These are phyloP conservation scores for Steatocranus sp. DNA, from an alignment of 2,797 vertebrate species.

Conservation along the genomic window DNA sequence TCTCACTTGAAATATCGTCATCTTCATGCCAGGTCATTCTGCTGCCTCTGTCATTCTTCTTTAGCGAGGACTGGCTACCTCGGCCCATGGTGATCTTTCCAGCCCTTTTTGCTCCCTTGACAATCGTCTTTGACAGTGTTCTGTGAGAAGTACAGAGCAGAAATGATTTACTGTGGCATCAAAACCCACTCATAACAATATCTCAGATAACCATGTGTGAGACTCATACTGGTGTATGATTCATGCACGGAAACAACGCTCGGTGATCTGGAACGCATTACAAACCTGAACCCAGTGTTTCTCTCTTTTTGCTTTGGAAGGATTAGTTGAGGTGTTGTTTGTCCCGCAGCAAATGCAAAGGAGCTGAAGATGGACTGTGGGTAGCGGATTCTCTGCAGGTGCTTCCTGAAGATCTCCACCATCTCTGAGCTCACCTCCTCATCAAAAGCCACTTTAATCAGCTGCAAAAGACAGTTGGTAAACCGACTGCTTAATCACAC, in stretches of 20 bases:
- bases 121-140: slow-evolving; percentile 95
- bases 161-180: background rate
- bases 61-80: slow-evolving; percentile 85
- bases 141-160: slow-evolving; percentile 58
- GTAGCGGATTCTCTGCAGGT: slow-evolving; percentile 93
- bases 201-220: background rate
- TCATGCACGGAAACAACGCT: background rate
- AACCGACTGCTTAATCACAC: background rate
- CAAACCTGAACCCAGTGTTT: slow-evolving; percentile 94
- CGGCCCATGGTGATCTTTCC: slow-evolving; percentile 98
- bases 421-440: slow-evolving; percentile 96
- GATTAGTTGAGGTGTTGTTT: slow-evolving; percentile 87
- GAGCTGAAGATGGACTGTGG: slow-evolving; percentile 95
- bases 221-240: background rate
- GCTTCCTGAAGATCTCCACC: slow-evolving; percentile 97
- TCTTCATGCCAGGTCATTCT: slow-evolving; percentile 90
- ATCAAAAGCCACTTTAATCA: slow-evolving; percentile 98
- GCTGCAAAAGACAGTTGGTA: slow-evolving; percentile 59
- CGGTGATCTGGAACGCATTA: background rate
- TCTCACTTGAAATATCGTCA: slow-evolving; percentile 91
- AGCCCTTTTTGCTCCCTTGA: slow-evolving; percentile 93
- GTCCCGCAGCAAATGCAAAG: slow-evolving; percentile 93
- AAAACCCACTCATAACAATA: background rate
- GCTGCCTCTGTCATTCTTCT: slow-evolving; percentile 88
- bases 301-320: slow-evolving; percentile 97